Conservation (phyloP, 1,140 invertebrate species). For the Drosophila athabasca region DNA sequence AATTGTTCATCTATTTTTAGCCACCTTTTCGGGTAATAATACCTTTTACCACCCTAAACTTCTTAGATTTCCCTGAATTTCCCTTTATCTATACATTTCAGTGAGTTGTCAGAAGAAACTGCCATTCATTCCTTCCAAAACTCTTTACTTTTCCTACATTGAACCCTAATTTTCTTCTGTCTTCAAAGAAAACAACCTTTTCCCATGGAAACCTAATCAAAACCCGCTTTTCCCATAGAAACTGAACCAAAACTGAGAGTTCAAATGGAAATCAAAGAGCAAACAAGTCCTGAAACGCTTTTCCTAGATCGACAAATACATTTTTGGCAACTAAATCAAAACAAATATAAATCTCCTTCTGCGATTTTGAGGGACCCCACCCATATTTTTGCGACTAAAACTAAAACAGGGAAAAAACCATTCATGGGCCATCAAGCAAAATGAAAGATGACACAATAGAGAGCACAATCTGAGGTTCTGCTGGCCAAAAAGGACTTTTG, state of each 20-base stretch:
- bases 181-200: no score
- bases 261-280: neutral
- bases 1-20: no score
- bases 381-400: neutral
- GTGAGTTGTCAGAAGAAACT: no score
- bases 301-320: conserved; percentile 34
- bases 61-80: no score
- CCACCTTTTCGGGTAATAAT: no score
- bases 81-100: no score
- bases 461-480: neutral
- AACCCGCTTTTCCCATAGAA: neutral
- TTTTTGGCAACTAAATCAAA: conserved; percentile 43
- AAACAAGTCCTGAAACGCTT: conserved; percentile 18
- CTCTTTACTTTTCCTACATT: no score
- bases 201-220: conserved; percentile 9
- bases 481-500: conserved; percentile 44
- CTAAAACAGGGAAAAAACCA: conserved; percentile 32
- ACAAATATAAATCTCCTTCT: conserved; percentile 2
- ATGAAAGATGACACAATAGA: conserved; percentile 59
- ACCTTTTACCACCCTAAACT: no score
- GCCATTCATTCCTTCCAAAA: no score
- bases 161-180: no score
- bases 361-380: no score
- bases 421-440: conserved; percentile 13
- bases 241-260: conserved; percentile 4